A percentile compares a stretch with the other conserved stretches of the same genome.
Conservation (phyloP, 2,113 vertebrate genomes). For the Thinocorus orbignyianus region DNA sequence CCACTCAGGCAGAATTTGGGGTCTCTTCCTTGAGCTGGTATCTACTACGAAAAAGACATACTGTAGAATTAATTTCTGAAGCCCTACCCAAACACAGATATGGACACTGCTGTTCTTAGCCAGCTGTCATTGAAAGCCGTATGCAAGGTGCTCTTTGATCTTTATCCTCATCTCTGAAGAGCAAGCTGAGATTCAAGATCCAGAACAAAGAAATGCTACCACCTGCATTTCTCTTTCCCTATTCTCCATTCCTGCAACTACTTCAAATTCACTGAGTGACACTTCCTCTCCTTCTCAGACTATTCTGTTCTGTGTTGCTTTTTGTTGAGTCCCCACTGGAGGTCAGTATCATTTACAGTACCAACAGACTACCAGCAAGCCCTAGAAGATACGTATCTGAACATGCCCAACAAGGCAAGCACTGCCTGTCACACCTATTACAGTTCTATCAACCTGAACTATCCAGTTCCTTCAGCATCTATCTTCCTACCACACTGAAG, state of each 20-base stretch:
- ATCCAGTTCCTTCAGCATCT: neutral
- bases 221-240: neutral
- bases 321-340: neutral
- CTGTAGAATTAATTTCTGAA: neutral
- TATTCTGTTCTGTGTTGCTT: accelerated
- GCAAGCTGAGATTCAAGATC: neutral
- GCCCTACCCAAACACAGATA: neutral
- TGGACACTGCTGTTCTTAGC: neutral
- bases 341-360: neutral
- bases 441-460: neutral
- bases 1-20: neutral
- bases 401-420: neutral
- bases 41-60: neutral
- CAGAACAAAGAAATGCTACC: neutral
- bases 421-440: neutral
- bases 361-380: neutral
- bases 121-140: neutral
- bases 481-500: neutral
- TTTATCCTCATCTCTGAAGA: neutral
- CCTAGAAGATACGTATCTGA: neutral
- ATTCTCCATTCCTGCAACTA: neutral
- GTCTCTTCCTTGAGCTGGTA: neutral
- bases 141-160: neutral
- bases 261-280: neutral
- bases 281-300: neutral